Conservation (phyloP, 2,888 invertebrate genomes). For the Halocaridina rubra region DNA sequence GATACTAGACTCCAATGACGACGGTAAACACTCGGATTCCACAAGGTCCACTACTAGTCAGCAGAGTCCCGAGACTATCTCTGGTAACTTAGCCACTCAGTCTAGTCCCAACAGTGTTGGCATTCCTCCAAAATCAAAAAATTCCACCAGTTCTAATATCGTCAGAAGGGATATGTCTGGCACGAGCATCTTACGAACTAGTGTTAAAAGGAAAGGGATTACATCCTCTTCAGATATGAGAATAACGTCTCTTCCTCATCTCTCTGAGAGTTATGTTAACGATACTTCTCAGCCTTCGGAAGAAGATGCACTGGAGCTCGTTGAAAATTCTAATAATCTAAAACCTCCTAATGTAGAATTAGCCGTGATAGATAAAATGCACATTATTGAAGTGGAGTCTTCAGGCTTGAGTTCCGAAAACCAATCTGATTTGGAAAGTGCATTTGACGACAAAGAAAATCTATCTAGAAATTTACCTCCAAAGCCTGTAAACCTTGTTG, state of each 20-base stretch:
- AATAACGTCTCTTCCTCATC: constrained; percentile 31
- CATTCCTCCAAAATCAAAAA: constrained; percentile 21
- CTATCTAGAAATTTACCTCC: constrained; percentile 22
- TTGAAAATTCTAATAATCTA: not conserved
- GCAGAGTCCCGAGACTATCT: not conserved
- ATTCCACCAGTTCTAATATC: not conserved
- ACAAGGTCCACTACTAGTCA: not conserved
- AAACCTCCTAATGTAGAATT: constrained; percentile 42
- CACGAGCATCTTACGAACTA: constrained; percentile 35
- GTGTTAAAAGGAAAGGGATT: constrained; percentile 11
- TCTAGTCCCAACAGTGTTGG: constrained; percentile 48
- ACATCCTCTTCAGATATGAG: constrained; percentile 26
- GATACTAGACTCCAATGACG: not conserved
- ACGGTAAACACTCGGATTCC: not conserved
- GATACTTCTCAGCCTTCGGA: constrained; percentile 24
- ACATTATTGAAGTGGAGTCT: constrained; percentile 48
- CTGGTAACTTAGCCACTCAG: too few species aligned
- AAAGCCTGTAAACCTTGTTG: constrained; percentile 26
- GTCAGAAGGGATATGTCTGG: not conserved
- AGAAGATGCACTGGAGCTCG: not conserved
- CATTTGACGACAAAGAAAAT: constrained; percentile 22
- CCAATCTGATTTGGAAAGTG: constrained; percentile 38
- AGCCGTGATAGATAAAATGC: constrained; percentile 48
- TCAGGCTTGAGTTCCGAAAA: constrained; percentile 39
- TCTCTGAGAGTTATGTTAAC: constrained; percentile 25